phyloP scores from a whole-genome alignment of 2,888 invertebrate species.

The Melinopterus prodromus region DNA sequence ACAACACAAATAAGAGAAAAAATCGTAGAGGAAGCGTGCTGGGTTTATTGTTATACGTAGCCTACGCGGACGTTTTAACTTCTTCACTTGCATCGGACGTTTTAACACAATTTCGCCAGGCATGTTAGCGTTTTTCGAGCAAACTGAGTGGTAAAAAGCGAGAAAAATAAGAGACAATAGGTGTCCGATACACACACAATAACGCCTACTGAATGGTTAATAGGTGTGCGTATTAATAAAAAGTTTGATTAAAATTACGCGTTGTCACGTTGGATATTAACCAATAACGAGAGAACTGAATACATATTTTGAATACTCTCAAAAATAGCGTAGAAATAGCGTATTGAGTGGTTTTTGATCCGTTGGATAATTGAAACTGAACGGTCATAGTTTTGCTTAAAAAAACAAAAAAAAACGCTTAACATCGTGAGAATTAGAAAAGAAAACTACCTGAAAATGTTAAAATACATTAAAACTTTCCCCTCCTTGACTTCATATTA shows the following conservation, averaged over 20 bases:
- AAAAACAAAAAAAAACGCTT: too few species aligned
- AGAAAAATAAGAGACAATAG: background rate
- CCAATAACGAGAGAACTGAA: background rate
- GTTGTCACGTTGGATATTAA: background rate
- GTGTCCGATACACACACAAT: background rate
- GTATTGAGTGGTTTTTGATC: too few species aligned
- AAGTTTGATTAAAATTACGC: background rate
- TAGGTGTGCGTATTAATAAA: background rate
- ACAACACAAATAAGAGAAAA: slow-evolving; percentile 37
- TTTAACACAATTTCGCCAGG: background rate
- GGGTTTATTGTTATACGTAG: slow-evolving; percentile 25
- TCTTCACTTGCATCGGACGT: background rate
- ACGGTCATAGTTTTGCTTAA: too few species aligned
- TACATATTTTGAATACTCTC: background rate
- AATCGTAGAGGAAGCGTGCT: slow-evolving; percentile 30
- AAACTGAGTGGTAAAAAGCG: background rate
- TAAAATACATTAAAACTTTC: too few species aligned
- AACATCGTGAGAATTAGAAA: too few species aligned
- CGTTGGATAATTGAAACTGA: too few species aligned
- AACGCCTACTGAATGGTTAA: background rate
- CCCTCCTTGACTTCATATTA: too few species aligned
- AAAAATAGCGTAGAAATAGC: too few species aligned
- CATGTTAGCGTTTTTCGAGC: background rate
- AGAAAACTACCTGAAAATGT: too few species aligned
- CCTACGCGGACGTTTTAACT: background rate